Evolutionary conservation across 1,140 invertebrate species (phyloP), one percentile per base, ranked within the genome.

Genomic region (Pygmarrhopalites habei): DNA sequence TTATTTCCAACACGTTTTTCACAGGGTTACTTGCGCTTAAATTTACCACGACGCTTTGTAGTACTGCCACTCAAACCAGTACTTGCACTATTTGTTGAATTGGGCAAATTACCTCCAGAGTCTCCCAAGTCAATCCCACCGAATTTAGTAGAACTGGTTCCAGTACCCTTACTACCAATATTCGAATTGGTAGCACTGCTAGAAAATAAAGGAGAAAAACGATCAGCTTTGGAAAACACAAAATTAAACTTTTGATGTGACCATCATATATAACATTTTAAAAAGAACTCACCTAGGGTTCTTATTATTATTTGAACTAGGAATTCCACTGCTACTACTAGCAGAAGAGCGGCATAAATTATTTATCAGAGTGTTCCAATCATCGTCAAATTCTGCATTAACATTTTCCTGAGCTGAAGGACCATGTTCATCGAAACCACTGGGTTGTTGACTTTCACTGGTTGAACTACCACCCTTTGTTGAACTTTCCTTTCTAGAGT

Each of bases 331-430:
- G 21, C 62, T 46, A 41, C 32, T 43, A 21, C 25, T 23, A 25
- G 25, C n/a, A 52, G 61, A 28, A n/a, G 51, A 39, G 53, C 62
- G 52, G 23, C 56, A 61, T 35, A 70, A 60, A 52, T 70, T 70
- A 49, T 67, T 67, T 49, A 70, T 65, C 10, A 70, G 39, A 23
- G 62, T 62, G 39, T 70, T 62, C 68, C 68, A 70, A 32, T 67
- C 68, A 32, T 70, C 68, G 14, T 47, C 56, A 28, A 59, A 56
- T 47, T 59, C 49, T 23, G 56, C 68, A 1, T 51, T 26, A 15
- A 35, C 19, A 30, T 60, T 51, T 28, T 57, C 58, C 4, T 10
- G 23, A 26, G 21, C 29, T 14, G 25, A 19, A 5, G 23, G 35
- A 35, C 10, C 19, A 28, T 26, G 23, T 12, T 47, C n/a, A 15